Base-by-base conservation (phyloP, 1,140 invertebrate genomes). In the Acromyrmex charruanus region DNA sequence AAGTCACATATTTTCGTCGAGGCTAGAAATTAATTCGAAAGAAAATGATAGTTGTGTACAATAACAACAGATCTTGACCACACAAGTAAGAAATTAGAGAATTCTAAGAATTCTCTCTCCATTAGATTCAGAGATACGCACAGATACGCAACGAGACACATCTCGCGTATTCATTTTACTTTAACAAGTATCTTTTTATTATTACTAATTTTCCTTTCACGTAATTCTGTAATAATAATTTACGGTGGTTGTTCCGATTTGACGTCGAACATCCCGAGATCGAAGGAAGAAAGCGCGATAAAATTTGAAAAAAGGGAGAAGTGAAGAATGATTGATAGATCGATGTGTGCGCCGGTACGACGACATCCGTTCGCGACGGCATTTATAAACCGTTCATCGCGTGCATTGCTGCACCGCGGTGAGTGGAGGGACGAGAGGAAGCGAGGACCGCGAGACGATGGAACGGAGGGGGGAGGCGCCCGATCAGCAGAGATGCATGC, bases 401-500 rank as follows among this genome's bases (percentile, higher is more conserved):
- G 89, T 90, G 86, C 77, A 82, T 90, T 86, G 86, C 69, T 74
- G 87, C 63, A 39, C n/a, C 63, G 49, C 39, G 77, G 77, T 31
- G 81, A 87, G 89, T 51, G 86, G 86, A 61, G 87, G 79, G 69
- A 59, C 12, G 31, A 63, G 39, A 85, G 74, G 74, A 77, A 71
- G 87, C 55, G 51, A 89, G 84, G 65, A 61, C 72, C 61, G 39
- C 39, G 10, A 59, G 16, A 69, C 68, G 53, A 28, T 51, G 35
- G 51, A n/a, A 18, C 6, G 58, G 10, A 21, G 55, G 77, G 61
- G 44, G 18, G 49, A 85, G 82, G 77, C 63, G 88, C 28, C 77
- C 89, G 88, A 92, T 92, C 92, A 87, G 82, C 84, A 84, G 88
- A 92, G 92, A 92, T 92, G 91, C 86, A 92, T 92, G 89, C 85